Base-by-base conservation (phyloP, 2,888 invertebrate species). In the Linnaemya tessellans region DNA sequence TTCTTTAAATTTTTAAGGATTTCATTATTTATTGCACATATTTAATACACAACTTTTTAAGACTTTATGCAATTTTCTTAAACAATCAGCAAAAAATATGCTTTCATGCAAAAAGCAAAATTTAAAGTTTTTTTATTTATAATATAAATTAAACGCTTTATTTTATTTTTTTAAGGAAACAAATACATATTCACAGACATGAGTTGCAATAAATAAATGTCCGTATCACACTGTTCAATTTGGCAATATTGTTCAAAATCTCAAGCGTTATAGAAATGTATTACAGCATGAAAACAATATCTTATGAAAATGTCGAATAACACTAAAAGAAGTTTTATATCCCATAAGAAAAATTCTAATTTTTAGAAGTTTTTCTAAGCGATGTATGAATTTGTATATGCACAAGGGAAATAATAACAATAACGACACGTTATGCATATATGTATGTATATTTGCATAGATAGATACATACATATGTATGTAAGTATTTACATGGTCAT, bases 81-180 rank as follows among this genome's bases (percentile, higher is more conserved):
- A 54, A 38, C 56, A 38, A 11, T 58, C 38, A 25, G 56, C 41
- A 15, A 13, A 79, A 84, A 77, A 78, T 84, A 73, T 71, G 84
- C 84, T 80, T 79, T 64, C 82, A 85, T 67, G 64, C 51, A 65
- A 83, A n/a, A n/a, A 11, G 18, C 5, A 8, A n/a, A n/a, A 18
- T 49, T 49, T 18, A 18, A 1, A 18, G 4, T 49, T 7, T 5
- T 9, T n/a, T 18, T 49, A 7, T n/a, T 9, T n/a, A 49, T n/a
- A n/a, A n/a, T 49, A 49, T 18, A 49, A 49, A 49, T 49, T 49
- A 8, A 49, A 4, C 4, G 1, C 7, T 49, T 49, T 1, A 3
- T 1, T 11, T 13, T 43, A 9, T 10, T 43, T 43, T 13, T 38
- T 9, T 8, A 38, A 9, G 4, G 38, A 3, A 7, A 38, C 8